These are phyloP conservation scores for Smittia sp. DNA, from an alignment of 2,888 invertebrate species.

Conservation along the genomic window DNA sequence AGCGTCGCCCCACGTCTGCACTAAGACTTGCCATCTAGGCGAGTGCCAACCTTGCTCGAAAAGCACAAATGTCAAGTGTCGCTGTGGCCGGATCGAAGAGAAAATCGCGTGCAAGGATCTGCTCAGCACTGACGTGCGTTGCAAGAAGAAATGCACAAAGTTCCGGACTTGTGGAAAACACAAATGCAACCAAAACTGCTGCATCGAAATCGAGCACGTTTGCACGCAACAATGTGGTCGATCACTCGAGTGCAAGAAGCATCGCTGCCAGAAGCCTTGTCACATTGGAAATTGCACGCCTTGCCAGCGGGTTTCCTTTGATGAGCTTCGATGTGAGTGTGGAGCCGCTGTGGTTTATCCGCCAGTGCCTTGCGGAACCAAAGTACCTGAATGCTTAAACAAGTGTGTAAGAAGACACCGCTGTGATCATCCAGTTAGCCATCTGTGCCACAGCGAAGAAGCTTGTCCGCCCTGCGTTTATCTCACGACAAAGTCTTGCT, in stretches of 20 bases:
- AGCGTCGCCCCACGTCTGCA: conserved; percentile 67
- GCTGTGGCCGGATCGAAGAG: conserved; percentile 81
- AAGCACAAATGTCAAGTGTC: conserved; percentile 72
- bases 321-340: conserved; percentile 89
- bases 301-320: conserved; percentile 76
- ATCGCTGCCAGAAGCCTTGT: conserved; percentile 84
- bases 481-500: conserved; percentile 80
- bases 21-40: conserved; percentile 63
- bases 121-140: conserved; percentile 70
- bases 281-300: conserved; percentile 82
- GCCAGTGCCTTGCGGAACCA: conserved; percentile 89
- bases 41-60: conserved; percentile 76
- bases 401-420: conserved; percentile 73
- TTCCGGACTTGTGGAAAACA: conserved; percentile 82
- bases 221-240: conserved; percentile 82
- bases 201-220: conserved; percentile 80
- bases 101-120: conserved; percentile 75
- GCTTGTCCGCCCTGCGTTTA: conserved; percentile 82
- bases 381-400: conserved; percentile 74
- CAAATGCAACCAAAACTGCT: conserved; percentile 87
- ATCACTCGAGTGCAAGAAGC: conserved; percentile 79
- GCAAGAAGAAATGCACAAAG: conserved; percentile 88
- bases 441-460: conserved; percentile 73
- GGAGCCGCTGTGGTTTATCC: conserved; percentile 83
- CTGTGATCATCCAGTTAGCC: conserved; percentile 80